These are phyloP conservation scores for Tetramorium bicarinatum DNA, from an alignment of 2,888 invertebrate genomes.

Conservation along the genomic window DNA sequence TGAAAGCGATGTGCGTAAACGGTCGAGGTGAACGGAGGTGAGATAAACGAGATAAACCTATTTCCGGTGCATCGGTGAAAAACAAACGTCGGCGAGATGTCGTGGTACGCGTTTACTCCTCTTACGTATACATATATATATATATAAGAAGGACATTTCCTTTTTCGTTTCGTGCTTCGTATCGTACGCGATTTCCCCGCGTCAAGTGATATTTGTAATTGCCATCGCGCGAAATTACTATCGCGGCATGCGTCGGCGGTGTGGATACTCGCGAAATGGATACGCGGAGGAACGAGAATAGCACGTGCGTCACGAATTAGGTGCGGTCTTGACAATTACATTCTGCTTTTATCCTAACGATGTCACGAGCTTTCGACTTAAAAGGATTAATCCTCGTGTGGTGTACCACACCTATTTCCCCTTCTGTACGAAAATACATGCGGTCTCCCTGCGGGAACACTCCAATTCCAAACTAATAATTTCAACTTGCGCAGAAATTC, in stretches of 20 bases:
- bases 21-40: conserved; percentile 51
- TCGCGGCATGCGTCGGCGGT: not conserved
- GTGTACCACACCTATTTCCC: conserved; percentile 27
- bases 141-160: conserved; percentile 8
- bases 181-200: not conserved
- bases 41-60: conserved; percentile 55
- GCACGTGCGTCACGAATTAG: conserved; percentile 49
- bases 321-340: conserved; percentile 51
- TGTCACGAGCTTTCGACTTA: conserved; percentile 37
- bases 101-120: not conserved
- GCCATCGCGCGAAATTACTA: conserved; percentile 1
- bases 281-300: conserved; percentile 24
- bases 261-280: conserved; percentile 5
- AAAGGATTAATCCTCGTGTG: conserved; percentile 28
- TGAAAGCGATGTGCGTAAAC: conserved; percentile 22
- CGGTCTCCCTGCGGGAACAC: not conserved
- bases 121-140: conserved; percentile 17
- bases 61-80: conserved; percentile 48
- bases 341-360: conserved; percentile 41
- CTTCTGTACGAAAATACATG: not conserved
- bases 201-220: not conserved
- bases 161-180: conserved; percentile 17
- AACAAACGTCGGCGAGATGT: conserved; percentile 39
- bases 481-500: not conserved
- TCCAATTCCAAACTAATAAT: not conserved